A percentile compares a stretch with the other conserved stretches of the same genome.
phyloP scores from a whole-genome alignment of 2,797 vertebrate species.

The Anguilla marmorata region DNA sequence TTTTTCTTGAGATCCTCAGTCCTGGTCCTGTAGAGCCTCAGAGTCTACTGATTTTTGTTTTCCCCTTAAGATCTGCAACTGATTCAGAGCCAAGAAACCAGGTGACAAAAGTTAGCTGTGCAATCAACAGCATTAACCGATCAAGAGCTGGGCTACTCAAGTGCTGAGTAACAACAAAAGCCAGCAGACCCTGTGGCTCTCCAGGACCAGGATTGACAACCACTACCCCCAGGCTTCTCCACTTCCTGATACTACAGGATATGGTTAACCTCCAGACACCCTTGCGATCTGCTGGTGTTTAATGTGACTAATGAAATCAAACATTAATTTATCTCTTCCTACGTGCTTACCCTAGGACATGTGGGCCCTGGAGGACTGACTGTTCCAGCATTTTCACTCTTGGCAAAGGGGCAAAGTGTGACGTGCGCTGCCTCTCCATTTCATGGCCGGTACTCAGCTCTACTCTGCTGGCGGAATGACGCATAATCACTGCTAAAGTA shows the following conservation, averaged over 20 bases:
- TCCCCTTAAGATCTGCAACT: no score
- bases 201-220: no score
- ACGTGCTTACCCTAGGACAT: slow-evolving; percentile 57
- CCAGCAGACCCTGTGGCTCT: not conserved
- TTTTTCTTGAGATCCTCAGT: no score
- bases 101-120: no score
- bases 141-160: no score
- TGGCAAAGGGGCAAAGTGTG: not conserved
- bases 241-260: slow-evolving; percentile 9
- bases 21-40: no score
- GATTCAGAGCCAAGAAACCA: no score
- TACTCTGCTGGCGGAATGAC: not conserved
- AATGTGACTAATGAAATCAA: slow-evolving; percentile 64
- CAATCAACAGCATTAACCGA: no score
- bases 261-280: slow-evolving; percentile 58
- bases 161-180: no score
- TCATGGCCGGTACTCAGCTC: not conserved
- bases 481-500: not conserved
- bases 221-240: not conserved
- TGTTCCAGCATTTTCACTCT: slow-evolving; percentile 44
- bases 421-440: not conserved
- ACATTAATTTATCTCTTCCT: slow-evolving; percentile 59
- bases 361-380: slow-evolving; percentile 49
- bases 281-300: slow-evolving; percentile 57
- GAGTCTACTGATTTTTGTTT: no score